Conservation (phyloP, 1,140 invertebrate species). For the Diabrotica undecimpunctata region DNA sequence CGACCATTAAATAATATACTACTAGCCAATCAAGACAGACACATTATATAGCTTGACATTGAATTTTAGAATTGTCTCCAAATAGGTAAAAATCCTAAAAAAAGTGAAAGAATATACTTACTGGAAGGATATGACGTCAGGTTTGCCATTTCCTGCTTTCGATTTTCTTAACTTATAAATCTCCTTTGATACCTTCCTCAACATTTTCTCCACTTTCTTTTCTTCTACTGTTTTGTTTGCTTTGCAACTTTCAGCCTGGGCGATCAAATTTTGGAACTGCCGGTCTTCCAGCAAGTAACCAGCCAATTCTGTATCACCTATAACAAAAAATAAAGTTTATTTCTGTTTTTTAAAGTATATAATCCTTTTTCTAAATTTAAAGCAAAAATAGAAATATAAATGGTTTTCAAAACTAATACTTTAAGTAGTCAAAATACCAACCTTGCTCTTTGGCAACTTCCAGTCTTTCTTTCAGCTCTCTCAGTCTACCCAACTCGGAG, state of each 20-base stretch:
- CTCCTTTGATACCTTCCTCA: slow-evolving; percentile 82
- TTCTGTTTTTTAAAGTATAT: neutral
- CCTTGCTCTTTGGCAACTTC: slow-evolving; percentile 70
- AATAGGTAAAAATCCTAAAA: too few species aligned
- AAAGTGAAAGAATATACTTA: slow-evolving; percentile 57
- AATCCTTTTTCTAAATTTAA: too few species aligned
- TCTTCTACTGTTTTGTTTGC: slow-evolving; percentile 67
- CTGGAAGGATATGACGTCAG: slow-evolving; percentile 91
- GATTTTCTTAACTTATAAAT: slow-evolving; percentile 86
- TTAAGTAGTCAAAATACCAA: neutral
- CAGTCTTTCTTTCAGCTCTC: slow-evolving; percentile 72
- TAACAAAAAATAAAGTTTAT: neutral
- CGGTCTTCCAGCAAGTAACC: slow-evolving; percentile 83
- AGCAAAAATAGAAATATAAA: too few species aligned
- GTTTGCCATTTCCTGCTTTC: slow-evolving; percentile 82
- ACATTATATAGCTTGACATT: too few species aligned
- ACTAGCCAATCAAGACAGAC: too few species aligned
- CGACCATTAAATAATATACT: too few species aligned
- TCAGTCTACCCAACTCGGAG: slow-evolving; percentile 77
- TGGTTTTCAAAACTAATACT: too few species aligned
- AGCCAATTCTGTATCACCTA: slow-evolving; percentile 69
- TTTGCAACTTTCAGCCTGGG: slow-evolving; percentile 59
- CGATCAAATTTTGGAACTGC: slow-evolving; percentile 74
- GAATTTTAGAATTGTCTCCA: too few species aligned
- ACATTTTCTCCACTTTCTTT: slow-evolving; percentile 73